Percentiles rank a stretch among this genome's conserved stretches.
Evolutionary conservation across 2,888 invertebrate genomes (phyloP).

Genomic region (Melanotus villosus): DNA sequence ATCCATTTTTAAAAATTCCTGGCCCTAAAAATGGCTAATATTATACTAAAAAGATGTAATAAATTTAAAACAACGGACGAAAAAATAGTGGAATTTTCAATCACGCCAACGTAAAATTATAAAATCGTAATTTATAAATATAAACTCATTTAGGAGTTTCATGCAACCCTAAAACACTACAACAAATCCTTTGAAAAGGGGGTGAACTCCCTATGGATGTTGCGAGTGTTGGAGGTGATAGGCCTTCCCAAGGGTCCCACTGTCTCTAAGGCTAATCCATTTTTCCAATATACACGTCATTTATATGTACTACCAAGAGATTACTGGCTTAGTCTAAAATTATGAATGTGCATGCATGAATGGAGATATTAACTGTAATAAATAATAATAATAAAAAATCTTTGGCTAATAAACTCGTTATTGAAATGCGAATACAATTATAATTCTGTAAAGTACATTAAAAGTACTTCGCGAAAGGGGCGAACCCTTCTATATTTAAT

Average conservation of each 20-base stretch:
- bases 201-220: conserved; percentile 58
- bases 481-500: too few relatives aligned
- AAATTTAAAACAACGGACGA: too few relatives aligned
- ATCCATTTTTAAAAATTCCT: neutral
- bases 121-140: conserved; percentile 22
- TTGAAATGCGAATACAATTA: too few relatives aligned
- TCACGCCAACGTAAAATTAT: neutral
- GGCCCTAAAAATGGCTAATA: neutral
- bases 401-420: too few relatives aligned
- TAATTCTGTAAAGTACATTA: too few relatives aligned
- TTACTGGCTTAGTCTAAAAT: conserved; percentile 57
- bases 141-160: conserved; percentile 17
- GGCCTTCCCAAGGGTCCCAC: conserved; percentile 63
- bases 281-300: conserved; percentile 68
- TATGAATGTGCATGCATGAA: conserved; percentile 54
- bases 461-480: too few relatives aligned
- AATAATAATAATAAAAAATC: conserved; percentile 2
- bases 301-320: conserved; percentile 64
- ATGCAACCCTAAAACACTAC: conserved; percentile 52
- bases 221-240: conserved; percentile 66
- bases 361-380: conserved; percentile 46
- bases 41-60: too few relatives aligned
- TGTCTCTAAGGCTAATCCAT: conserved; percentile 65
- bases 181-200: conserved; percentile 58
- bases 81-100: neutral